These are phyloP conservation scores for Acrocephalus kingi DNA, from an alignment of 2,113 vertebrate species.

Conservation along the genomic window DNA sequence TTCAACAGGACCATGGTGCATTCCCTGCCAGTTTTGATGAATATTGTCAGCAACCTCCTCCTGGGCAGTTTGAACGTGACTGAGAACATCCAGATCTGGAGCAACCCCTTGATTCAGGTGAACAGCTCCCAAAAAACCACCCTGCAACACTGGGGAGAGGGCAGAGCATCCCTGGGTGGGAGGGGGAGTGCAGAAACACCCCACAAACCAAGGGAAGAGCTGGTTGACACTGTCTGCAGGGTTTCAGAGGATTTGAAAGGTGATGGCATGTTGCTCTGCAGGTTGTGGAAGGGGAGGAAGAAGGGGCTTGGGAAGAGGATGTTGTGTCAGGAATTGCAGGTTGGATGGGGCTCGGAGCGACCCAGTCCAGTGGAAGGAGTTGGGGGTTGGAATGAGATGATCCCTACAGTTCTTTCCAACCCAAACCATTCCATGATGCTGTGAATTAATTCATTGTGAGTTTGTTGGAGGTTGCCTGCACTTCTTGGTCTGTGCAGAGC, in stretches of 20 bases:
- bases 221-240: background rate
- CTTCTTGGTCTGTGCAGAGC: background rate
- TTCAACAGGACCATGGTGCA: slow-evolving; percentile 95
- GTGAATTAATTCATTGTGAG: fast-evolving
- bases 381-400: background rate
- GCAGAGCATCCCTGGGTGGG: background rate
- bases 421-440: background rate
- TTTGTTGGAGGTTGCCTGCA: background rate
- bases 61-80: slow-evolving; percentile 82
- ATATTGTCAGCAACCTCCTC: slow-evolving; percentile 90
- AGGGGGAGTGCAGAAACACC: fast-evolving
- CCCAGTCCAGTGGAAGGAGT: background rate
- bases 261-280: background rate
- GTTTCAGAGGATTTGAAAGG: background rate
- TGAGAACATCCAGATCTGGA: slow-evolving; percentile 87
- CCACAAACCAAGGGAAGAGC: fast-evolving
- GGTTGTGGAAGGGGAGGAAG: background rate
- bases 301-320: background rate
- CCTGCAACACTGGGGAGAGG: fast-evolving
- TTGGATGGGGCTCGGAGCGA: background rate
- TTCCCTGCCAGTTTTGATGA: slow-evolving; percentile 90
- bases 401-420: fast-evolving
- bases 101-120: slow-evolving; percentile 87
- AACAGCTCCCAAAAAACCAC: background rate
- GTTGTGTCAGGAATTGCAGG: background rate